Evolutionary conservation across 2,888 invertebrate genomes (phyloP).

Genomic region (Serripes groenlandicus): DNA sequence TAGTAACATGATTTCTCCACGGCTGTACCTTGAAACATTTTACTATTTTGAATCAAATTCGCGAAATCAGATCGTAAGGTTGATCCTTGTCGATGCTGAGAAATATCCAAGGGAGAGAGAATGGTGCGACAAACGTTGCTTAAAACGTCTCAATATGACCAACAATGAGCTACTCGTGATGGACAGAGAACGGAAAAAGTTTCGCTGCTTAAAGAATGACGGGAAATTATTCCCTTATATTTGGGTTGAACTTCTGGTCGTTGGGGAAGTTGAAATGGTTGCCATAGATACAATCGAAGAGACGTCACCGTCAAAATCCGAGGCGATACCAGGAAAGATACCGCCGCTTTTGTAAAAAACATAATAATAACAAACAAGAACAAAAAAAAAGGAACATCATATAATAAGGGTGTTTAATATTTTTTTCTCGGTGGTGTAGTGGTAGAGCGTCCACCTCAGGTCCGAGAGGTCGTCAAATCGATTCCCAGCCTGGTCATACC

Average conservation of each 20-base stretch:
- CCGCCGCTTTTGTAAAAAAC: constrained; percentile 39
- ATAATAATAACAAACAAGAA: no score
- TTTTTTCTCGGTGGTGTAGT: no score
- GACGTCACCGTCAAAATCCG: constrained; percentile 38
- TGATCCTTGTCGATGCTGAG: constrained; percentile 56
- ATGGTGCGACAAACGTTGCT: constrained; percentile 52
- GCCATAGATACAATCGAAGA: constrained; percentile 57
- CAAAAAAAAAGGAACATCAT: no score
- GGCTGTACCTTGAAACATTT: constrained; percentile 58
- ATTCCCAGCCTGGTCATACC: no score
- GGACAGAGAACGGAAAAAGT: constrained; percentile 31
- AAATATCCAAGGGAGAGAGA: constrained; percentile 47
- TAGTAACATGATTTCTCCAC: constrained; percentile 47
- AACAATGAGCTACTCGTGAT: constrained; percentile 58
- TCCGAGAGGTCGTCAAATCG: no score
- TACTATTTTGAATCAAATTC: constrained; percentile 56
- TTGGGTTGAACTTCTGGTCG: constrained; percentile 59
- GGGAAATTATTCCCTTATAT: constrained; percentile 48
- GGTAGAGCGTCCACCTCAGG: no score
- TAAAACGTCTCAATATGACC: constrained; percentile 52
- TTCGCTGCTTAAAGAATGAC: constrained; percentile 48
- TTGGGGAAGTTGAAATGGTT: constrained; percentile 55
- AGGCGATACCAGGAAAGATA: constrained; percentile 55
- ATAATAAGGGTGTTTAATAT: no score
- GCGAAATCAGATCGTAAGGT: constrained; percentile 56